Base-by-base conservation (phyloP, 1,140 invertebrate genomes). In the Lasaia peninsularis region DNA sequence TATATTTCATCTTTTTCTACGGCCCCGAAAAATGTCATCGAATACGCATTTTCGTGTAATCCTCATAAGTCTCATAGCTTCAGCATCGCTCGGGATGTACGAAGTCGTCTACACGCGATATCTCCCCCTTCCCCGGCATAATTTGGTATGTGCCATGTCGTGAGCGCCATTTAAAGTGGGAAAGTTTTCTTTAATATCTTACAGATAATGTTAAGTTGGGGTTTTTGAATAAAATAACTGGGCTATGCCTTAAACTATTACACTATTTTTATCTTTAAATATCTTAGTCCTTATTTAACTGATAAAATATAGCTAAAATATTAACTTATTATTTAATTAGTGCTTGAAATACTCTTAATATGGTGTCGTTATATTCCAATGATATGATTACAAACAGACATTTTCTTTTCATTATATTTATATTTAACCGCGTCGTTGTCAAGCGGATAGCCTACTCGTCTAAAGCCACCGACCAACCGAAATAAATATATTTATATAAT, bases 11-110 rank as follows among this genome's bases (percentile, higher is more conserved):
- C 84, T 88, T 88, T 87, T 88, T 86, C 78, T 76, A 81, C 82
- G 78, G 73, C 69, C 79, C 74, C 80, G 79, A 88, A 88, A 87
- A 88, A 88, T 87, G 83, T 87, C 86, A 88, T 88, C 86, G 84
- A 88, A 88, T 88, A 87, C 84, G 81, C 86, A 88, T 87, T 88
- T 88, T 80, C 80, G 70, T 78, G 81, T 88, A 88, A 88, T 88
- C 84, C 83, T 83, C 75, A 83, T 86, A 88, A 88, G 86, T 80
- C 83, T 83, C 78, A 76, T 79, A 74, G 81, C 82, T 74, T 75
- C 72, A 71, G 69, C 74, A 67, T 67, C 71, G 75, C 62, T 75
- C 67, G 70, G 71, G 70, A 68, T 73, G 70, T 72, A 63, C 61
- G 56, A 56, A 64, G 62, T 72, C 71, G 75, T 66, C 62, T 61